Conservation (phyloP, 1,140 invertebrate genomes). For the Cotesia glomerata region DNA sequence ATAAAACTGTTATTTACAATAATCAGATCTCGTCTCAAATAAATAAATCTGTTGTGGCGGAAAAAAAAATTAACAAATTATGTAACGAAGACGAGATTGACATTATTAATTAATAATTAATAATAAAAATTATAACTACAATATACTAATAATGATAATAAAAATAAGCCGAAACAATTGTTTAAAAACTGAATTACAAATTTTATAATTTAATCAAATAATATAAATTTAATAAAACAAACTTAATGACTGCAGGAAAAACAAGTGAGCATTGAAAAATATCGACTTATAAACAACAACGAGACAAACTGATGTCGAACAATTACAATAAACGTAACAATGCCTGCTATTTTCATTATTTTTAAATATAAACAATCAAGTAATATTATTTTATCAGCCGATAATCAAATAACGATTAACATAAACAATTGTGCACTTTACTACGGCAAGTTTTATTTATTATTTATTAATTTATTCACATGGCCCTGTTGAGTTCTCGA, state of each 20-base stretch:
- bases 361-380: slow-evolving; percentile 30
- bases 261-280: slow-evolving; percentile 12
- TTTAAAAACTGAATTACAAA: background rate
- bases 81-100: background rate
- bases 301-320: slow-evolving; percentile 23
- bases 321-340: slow-evolving; percentile 28
- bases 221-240: slow-evolving; percentile 13
- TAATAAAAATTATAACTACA: background rate
- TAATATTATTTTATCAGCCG: slow-evolving; percentile 24
- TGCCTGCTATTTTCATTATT: background rate
- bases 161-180: slow-evolving; percentile 6
- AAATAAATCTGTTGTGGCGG: slow-evolving; percentile 28
- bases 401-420: slow-evolving; percentile 40
- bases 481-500: slow-evolving; percentile 26
- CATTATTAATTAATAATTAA: background rate
- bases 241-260: slow-evolving; percentile 21
- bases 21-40: slow-evolving; percentile 35
- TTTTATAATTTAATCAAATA: background rate
- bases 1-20: slow-evolving; percentile 44
- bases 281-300: slow-evolving; percentile 30
- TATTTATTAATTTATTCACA: slow-evolving; percentile 24
- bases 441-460: slow-evolving; percentile 35
- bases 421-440: slow-evolving; percentile 45
- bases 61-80: background rate
- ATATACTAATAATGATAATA: background rate